phyloP scores from a whole-genome alignment of 2,888 invertebrate species.

The Leucozona laternaria region DNA sequence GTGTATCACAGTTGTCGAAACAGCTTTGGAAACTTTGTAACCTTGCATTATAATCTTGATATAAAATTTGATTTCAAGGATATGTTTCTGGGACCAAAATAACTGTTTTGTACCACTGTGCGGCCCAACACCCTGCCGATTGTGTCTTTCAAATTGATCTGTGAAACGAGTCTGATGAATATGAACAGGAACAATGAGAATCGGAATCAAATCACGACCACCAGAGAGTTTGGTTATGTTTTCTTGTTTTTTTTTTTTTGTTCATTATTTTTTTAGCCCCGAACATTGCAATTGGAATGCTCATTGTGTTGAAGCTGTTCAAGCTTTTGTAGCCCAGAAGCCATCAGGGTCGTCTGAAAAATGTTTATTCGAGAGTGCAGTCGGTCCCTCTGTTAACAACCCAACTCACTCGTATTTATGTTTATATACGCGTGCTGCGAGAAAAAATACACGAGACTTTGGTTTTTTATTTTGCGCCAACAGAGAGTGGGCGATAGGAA shows the following conservation, averaged over 20 bases:
- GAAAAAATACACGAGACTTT: neutral
- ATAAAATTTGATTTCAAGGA: too few species aligned
- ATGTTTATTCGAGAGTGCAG: slow-evolving; percentile 45
- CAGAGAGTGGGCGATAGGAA: slow-evolving; percentile 5
- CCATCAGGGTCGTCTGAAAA: slow-evolving; percentile 59
- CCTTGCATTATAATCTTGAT: too few species aligned
- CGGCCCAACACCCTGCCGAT: neutral
- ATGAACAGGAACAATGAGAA: slow-evolving; percentile 49
- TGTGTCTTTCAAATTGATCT: neutral
- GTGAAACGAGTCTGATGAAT: neutral
- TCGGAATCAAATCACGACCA: slow-evolving; percentile 43
- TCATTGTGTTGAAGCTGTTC: slow-evolving; percentile 25
- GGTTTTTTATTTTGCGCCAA: neutral
- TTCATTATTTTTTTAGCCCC: neutral
- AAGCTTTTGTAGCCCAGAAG: slow-evolving; percentile 61
- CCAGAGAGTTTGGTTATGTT: slow-evolving; percentile 49
- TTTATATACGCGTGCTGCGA: slow-evolving; percentile 27
- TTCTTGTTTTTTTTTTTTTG: slow-evolving; percentile 22
- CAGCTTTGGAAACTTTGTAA: too few species aligned
- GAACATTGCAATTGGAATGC: slow-evolving; percentile 39
- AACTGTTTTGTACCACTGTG: neutral
- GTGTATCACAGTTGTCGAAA: too few species aligned
- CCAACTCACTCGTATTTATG: neutral
- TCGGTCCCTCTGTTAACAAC: slow-evolving; percentile 21
- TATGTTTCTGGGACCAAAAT: neutral